A percentile compares a stretch with the other conserved stretches of the same genome.
Conservation (phyloP, 2,113 vertebrate genomes). For the Burhinus oedicnemus region DNA sequence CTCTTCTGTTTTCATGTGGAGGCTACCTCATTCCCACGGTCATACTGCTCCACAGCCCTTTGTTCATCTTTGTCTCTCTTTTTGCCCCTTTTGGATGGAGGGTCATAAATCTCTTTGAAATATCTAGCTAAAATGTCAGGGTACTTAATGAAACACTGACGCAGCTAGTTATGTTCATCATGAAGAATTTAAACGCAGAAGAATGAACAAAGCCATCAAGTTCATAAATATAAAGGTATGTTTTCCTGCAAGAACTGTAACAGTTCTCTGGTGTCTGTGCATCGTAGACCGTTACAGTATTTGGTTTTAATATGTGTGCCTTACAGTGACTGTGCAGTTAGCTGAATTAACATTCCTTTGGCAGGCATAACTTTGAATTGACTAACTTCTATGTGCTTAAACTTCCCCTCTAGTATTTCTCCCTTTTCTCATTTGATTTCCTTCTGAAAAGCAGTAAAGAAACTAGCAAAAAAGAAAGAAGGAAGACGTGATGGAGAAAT, state of each 20-base stretch:
- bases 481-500: not conserved
- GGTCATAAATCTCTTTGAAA: conserved; percentile 25
- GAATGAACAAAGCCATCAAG: not conserved
- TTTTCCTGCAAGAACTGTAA: not conserved
- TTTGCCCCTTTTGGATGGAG: not conserved
- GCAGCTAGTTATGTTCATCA: not conserved
- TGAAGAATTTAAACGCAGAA: not conserved
- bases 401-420: not conserved
- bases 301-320: not conserved
- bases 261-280: not conserved
- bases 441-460: not conserved
- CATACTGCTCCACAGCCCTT: not conserved
- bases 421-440: not conserved
- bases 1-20: not conserved
- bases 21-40: not conserved
- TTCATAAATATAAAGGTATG: not conserved
- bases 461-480: not conserved
- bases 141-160: not conserved
- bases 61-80: conserved; percentile 7
- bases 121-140: not conserved
- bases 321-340: not conserved
- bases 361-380: not conserved
- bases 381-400: not conserved
- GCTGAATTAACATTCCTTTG: not conserved
- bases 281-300: not conserved